Conservation (phyloP, 2,797 vertebrate species). For the Clamator glandarius region DNA sequence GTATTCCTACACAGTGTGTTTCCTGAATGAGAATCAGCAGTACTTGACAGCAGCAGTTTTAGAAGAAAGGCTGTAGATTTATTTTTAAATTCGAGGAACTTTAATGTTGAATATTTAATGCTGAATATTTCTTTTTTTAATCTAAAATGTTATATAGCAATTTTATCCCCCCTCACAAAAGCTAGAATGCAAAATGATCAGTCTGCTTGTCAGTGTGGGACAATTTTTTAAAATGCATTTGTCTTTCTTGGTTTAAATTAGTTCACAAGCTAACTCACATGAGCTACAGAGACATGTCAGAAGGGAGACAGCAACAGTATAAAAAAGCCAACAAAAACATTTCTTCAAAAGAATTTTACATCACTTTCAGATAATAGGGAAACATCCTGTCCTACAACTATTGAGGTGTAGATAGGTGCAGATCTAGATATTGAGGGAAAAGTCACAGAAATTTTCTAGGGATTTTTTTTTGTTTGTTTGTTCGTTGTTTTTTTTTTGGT, state of each 20-base stretch:
- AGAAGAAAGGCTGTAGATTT: slow-evolving; percentile 36
- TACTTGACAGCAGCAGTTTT: slow-evolving; percentile 42
- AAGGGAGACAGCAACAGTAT: slow-evolving; percentile 37
- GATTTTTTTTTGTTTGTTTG: not conserved
- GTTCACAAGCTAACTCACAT: slow-evolving; percentile 40
- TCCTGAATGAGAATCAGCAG: slow-evolving; percentile 9
- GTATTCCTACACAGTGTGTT: not conserved
- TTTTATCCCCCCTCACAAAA: slow-evolving; percentile 46
- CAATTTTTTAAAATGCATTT: slow-evolving; percentile 54
- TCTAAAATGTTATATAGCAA: slow-evolving; percentile 40
- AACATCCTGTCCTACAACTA: slow-evolving; percentile 35
- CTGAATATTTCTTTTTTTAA: slow-evolving; percentile 42
- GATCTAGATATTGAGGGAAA: not conserved
- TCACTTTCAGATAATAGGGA: slow-evolving; percentile 45
- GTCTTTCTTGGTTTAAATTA: slow-evolving; percentile 61
- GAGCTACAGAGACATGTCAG: slow-evolving; percentile 41
- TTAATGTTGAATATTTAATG: slow-evolving; percentile 58
- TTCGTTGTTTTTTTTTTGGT: too few species aligned
- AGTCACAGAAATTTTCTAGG: not conserved
- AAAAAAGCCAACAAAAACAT: slow-evolving; percentile 47
- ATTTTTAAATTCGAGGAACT: slow-evolving; percentile 55
- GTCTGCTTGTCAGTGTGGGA: slow-evolving; percentile 37
- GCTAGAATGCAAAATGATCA: slow-evolving; percentile 19
- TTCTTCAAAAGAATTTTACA: slow-evolving; percentile 67
- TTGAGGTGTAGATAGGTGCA: not conserved